Conservation (phyloP, 2,113 vertebrate genomes). For the Meles meles region DNA sequence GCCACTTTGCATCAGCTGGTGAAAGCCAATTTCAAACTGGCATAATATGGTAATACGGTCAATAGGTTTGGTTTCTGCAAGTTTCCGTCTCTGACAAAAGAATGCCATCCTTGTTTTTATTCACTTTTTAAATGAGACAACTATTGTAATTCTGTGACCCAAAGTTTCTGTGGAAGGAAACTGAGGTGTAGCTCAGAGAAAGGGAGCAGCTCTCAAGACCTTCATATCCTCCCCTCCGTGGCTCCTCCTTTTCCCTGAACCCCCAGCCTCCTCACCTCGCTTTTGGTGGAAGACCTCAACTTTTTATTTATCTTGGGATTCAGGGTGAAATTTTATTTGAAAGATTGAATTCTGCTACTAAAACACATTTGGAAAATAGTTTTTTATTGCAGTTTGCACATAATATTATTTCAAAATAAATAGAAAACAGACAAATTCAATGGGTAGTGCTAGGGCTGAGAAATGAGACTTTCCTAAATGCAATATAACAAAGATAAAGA, state of each 20-base stretch:
- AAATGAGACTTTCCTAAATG: background rate
- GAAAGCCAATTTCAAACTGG: background rate
- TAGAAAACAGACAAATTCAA: background rate
- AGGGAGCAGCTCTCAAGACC: background rate
- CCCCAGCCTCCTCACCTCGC: rapidly evolving
- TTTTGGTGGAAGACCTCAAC: background rate
- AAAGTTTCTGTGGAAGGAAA: background rate
- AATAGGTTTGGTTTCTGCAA: background rate
- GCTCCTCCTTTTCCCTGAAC: background rate
- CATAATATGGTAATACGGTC: background rate
- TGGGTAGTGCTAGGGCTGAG: background rate
- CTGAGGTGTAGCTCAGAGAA: background rate
- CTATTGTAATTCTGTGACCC: background rate
- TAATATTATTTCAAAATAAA: conserved; percentile 29
- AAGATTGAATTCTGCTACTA: background rate
- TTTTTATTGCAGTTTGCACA: background rate
- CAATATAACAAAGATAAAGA: background rate
- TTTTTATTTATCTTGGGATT: conserved; percentile 20
- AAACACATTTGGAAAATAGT: background rate
- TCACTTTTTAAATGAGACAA: background rate
- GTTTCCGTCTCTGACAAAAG: background rate
- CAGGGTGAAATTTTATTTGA: background rate
- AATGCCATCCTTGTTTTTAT: background rate
- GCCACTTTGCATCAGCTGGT: background rate
- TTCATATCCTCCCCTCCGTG: rapidly evolving